These are phyloP conservation scores for Kobus ellipsiprymnus DNA, from an alignment of 2,113 vertebrate species.

Conservation along the genomic window DNA sequence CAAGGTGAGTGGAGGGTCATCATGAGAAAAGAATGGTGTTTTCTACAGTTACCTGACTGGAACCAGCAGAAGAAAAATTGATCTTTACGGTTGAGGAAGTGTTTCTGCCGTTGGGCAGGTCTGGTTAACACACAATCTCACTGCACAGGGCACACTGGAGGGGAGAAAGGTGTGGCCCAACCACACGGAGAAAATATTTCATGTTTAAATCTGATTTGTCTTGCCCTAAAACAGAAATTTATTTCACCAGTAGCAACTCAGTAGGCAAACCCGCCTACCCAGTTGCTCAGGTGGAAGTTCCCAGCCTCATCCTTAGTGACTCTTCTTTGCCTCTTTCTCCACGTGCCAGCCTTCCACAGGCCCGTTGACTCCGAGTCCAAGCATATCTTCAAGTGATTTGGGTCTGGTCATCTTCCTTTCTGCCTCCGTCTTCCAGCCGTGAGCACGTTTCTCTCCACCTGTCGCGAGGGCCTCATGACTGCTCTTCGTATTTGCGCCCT, in stretches of 20 bases:
- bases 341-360: neutral
- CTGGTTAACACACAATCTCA: neutral
- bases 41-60: neutral
- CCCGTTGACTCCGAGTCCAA: neutral
- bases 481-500: neutral
- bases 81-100: neutral
- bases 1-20: neutral
- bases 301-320: no score
- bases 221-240: neutral
- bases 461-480: neutral
- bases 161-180: neutral
- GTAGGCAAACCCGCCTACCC: neutral
- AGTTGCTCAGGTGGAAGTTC: neutral
- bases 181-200: neutral
- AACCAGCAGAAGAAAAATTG: neutral
- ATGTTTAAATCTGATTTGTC: neutral
- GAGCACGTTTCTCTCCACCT: neutral
- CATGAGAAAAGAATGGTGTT: neutral
- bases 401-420: neutral
- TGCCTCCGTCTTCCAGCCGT: neutral
- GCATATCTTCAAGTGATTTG: neutral
- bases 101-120: neutral
- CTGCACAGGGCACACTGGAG: accelerated
- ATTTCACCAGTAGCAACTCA: neutral
- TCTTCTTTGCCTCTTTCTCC: neutral